phyloP scores from a whole-genome alignment of 2,888 invertebrate species.

The Ctenicera cuprea region DNA sequence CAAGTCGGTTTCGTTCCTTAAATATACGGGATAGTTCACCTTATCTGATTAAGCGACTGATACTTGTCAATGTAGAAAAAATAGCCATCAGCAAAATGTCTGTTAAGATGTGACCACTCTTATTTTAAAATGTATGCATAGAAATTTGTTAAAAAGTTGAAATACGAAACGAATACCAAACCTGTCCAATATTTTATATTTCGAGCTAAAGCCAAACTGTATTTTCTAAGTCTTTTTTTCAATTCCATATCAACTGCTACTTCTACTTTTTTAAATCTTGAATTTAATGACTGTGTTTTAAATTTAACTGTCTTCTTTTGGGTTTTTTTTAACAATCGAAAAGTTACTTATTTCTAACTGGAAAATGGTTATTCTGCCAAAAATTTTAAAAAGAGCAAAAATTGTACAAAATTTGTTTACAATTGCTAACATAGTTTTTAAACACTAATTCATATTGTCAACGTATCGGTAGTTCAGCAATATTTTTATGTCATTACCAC shows the following conservation, averaged over 20 bases:
- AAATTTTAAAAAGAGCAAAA: too few species aligned
- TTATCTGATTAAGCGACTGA: conserved; percentile 45
- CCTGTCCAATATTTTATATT: neutral
- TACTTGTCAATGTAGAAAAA: conserved; percentile 38
- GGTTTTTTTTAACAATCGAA: too few species aligned
- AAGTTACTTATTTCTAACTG: too few species aligned
- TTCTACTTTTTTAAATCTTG: neutral
- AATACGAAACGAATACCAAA: neutral
- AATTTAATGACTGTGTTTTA: too few species aligned
- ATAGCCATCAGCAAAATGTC: conserved; percentile 36
- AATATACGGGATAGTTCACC: conserved; percentile 35
- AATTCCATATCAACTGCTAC: neutral
- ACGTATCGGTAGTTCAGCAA: too few species aligned
- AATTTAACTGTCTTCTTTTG: too few species aligned
- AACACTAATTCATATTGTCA: too few species aligned
- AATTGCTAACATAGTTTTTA: too few species aligned
- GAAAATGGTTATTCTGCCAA: too few species aligned
- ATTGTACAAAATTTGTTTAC: too few species aligned
- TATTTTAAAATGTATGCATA: conserved; percentile 17
- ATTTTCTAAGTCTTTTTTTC: neutral
- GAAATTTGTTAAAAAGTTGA: neutral
- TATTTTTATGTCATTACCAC: too few species aligned
- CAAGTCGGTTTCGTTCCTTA: conserved; percentile 22
- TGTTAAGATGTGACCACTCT: conserved; percentile 22
- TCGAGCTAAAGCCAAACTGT: neutral